Conservation (phyloP, 1,140 invertebrate species). For the Matsumurasca onukii region DNA sequence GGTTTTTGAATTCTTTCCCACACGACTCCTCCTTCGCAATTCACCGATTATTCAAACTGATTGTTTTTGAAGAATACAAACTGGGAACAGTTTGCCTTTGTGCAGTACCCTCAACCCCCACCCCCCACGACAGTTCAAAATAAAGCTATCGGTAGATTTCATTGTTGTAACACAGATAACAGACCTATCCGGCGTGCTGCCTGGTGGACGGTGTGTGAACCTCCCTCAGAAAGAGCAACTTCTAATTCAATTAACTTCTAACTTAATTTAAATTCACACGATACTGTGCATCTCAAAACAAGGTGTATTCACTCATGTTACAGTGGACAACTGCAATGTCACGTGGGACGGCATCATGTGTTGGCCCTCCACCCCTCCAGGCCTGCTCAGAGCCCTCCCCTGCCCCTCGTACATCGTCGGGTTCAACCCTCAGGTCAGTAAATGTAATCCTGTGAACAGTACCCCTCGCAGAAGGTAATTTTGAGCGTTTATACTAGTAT, state of each 20-base stretch:
- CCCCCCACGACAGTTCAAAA: too few species aligned
- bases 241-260: background rate
- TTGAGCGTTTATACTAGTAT: background rate
- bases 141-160: too few species aligned
- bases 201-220: background rate
- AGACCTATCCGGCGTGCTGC: too few species aligned
- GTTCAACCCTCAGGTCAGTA: conserved; percentile 42
- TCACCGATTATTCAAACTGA: too few species aligned
- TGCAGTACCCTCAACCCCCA: too few species aligned
- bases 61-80: too few species aligned
- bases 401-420: conserved; percentile 54
- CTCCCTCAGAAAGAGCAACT: background rate
- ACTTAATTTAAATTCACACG: too few species aligned
- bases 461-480: background rate
- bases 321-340: conserved; percentile 44
- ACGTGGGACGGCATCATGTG: conserved; percentile 58
- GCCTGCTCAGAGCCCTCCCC: conserved; percentile 46
- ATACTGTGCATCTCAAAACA: background rate
- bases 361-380: conserved; percentile 55
- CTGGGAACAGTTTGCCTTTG: too few species aligned
- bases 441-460: background rate
- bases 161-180: too few species aligned
- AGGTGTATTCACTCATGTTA: background rate
- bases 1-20: too few species aligned
- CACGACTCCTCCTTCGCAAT: too few species aligned